phyloP scores from a whole-genome alignment of 1,140 invertebrate species.

The Bombus confusus region DNA sequence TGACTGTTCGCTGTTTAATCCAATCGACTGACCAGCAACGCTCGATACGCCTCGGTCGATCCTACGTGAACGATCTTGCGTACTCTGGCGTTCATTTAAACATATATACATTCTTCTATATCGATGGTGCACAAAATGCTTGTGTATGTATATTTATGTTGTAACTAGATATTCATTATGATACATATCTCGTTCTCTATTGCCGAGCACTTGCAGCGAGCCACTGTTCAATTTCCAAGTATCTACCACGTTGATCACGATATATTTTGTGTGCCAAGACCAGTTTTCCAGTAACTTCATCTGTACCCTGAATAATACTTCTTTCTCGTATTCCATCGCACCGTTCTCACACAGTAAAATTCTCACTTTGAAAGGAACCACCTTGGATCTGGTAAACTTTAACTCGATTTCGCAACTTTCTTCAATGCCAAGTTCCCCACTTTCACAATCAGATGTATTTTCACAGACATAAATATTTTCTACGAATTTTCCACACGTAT shows the following conservation, averaged over 20 bases:
- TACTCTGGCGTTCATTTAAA: conserved; percentile 74
- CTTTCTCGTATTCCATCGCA: not conserved
- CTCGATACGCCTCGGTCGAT: conserved; percentile 68
- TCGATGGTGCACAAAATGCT: conserved; percentile 81
- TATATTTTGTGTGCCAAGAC: conserved; percentile 22
- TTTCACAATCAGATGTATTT: not conserved
- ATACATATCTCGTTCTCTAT: conserved; percentile 62
- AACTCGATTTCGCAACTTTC: not conserved
- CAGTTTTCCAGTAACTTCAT: not conserved
- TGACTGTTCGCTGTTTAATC: conserved; percentile 78
- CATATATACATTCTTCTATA: conserved; percentile 72
- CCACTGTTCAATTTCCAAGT: conserved; percentile 47
- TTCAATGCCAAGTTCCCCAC: not conserved
- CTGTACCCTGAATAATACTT: not conserved
- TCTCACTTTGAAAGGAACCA: not conserved
- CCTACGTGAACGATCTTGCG: conserved; percentile 49
- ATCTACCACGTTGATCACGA: not conserved
- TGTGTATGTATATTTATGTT: conserved; percentile 83
- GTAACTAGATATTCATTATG: conserved; percentile 80
- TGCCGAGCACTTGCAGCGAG: conserved; percentile 68
- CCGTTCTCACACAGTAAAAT: not conserved
- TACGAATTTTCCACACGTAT: not conserved
- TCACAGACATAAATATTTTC: not conserved
- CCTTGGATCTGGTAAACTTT: not conserved
- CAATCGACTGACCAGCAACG: conserved; percentile 71